These are phyloP conservation scores for Drosophila orena DNA, from an alignment of 1,140 invertebrate genomes.

Conservation along the genomic window DNA sequence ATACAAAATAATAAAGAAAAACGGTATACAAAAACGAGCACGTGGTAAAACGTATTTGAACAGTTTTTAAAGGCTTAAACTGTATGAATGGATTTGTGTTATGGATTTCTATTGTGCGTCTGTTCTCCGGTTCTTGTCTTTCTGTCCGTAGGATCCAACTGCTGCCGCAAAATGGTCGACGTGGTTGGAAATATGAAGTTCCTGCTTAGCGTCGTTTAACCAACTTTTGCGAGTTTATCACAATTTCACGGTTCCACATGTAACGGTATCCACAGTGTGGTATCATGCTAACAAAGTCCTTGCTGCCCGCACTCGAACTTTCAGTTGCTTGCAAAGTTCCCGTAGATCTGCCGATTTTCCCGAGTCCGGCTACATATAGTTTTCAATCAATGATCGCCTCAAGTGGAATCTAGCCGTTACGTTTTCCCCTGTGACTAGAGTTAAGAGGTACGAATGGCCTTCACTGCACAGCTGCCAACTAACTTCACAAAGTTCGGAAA, in stretches of 20 bases:
- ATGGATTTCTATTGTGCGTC: constrained; percentile 18
- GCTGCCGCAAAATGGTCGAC: constrained; percentile 67
- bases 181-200: constrained; percentile 31
- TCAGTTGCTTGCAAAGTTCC: constrained; percentile 3
- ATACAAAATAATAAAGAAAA: constrained; percentile 19
- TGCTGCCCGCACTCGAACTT: constrained; percentile 43
- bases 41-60: constrained; percentile 1
- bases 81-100: constrained; percentile 6
- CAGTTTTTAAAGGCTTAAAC: not conserved
- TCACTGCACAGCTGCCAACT: constrained; percentile 3
- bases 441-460: not conserved
- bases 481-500: not conserved
- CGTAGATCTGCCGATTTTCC: not conserved
- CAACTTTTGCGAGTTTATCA: constrained; percentile 94
- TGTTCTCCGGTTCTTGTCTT: constrained; percentile 21
- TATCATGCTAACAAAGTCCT: constrained; percentile 85
- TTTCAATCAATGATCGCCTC: constrained; percentile 31
- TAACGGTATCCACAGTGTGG: constrained; percentile 92
- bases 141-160: constrained; percentile 57
- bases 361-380: constrained; percentile 65
- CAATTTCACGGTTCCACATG: constrained; percentile 95
- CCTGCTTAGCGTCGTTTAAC: constrained; percentile 91
- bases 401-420: constrained; percentile 66
- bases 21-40: constrained; percentile 10
- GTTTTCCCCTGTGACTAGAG: constrained; percentile 53